Conservation (phyloP, 2,888 invertebrate genomes). For the Pachliopta kotzebuea region DNA sequence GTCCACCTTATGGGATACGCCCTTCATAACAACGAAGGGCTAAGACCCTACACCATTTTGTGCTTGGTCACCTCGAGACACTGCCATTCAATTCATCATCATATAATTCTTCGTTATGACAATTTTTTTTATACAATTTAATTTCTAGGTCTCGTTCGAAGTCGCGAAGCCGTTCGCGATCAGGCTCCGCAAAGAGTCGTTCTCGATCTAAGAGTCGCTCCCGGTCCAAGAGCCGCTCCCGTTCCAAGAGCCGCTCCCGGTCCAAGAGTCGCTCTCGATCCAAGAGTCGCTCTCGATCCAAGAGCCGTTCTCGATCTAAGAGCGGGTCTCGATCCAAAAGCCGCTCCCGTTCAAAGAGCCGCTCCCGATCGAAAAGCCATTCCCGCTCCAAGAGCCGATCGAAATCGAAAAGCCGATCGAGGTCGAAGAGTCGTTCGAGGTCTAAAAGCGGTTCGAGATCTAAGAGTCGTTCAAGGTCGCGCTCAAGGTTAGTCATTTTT, state of each 20-base stretch:
- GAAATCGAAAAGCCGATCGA: constrained; percentile 48
- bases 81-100: no score
- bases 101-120: background rate
- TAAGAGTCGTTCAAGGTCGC: constrained; percentile 51
- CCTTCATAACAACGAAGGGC: no score
- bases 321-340: constrained; percentile 52
- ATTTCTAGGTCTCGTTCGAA: constrained; percentile 54
- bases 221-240: constrained; percentile 53
- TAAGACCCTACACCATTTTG: no score
- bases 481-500: constrained; percentile 45
- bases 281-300: constrained; percentile 54
- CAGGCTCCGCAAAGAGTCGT: constrained; percentile 47
- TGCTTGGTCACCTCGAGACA: no score
- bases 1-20: no score
- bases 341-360: constrained; percentile 54
- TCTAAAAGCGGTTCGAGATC: constrained; percentile 60
- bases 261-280: constrained; percentile 55
- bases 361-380: constrained; percentile 44
- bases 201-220: constrained; percentile 48
- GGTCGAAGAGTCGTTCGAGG: constrained; percentile 58
- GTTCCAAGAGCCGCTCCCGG: constrained; percentile 50
- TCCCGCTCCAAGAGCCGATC: constrained; percentile 59
- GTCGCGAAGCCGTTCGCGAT: constrained; percentile 59
- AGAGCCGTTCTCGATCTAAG: constrained; percentile 60
- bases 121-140: background rate